These are phyloP conservation scores for Sternarchorhynchus goeldii DNA, from an alignment of 2,797 vertebrate genomes.

Conservation along the genomic window DNA sequence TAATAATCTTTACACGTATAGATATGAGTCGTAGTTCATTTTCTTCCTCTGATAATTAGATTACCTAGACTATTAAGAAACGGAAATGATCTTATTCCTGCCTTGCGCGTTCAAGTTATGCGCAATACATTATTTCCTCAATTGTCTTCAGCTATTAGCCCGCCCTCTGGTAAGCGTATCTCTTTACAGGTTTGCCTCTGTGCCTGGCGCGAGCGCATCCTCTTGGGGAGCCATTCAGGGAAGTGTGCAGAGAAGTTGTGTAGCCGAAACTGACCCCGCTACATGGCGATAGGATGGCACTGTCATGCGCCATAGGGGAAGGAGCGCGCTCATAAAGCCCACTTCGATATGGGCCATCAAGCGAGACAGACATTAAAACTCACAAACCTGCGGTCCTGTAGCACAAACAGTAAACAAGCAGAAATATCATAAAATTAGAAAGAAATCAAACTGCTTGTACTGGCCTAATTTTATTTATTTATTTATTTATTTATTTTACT, in stretches of 20 bases:
- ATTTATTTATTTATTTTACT: neutral
- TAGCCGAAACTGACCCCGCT: conserved; percentile 40
- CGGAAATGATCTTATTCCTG: conserved; percentile 44
- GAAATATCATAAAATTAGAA: neutral
- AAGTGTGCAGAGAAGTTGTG: conserved; percentile 51
- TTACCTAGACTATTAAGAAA: conserved; percentile 33
- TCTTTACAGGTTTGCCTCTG: conserved; percentile 44
- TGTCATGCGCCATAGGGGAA: conserved; percentile 44
- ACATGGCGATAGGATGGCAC: conserved; percentile 31
- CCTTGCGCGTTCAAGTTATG: conserved; percentile 45
- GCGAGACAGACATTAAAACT: conserved; percentile 8
- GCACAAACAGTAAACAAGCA: conserved; percentile 4
- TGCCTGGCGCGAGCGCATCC: conserved; percentile 44
- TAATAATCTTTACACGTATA: neutral
- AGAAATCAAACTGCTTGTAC: too few species aligned
- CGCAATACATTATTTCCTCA: conserved; percentile 53
- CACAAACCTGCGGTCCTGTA: neutral
- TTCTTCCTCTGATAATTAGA: conserved; percentile 33
- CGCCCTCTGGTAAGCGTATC: conserved; percentile 57
- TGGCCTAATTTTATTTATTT: too few species aligned
- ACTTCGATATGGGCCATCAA: conserved; percentile 1
- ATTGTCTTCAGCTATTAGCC: conserved; percentile 50
- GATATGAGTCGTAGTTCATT: conserved; percentile 23
- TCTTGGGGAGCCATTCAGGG: conserved; percentile 42
- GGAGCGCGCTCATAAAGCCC: conserved; percentile 21